These are phyloP conservation scores for Dendroctonus ponderosae DNA, from an alignment of 1,140 invertebrate species.

Conservation along the genomic window DNA sequence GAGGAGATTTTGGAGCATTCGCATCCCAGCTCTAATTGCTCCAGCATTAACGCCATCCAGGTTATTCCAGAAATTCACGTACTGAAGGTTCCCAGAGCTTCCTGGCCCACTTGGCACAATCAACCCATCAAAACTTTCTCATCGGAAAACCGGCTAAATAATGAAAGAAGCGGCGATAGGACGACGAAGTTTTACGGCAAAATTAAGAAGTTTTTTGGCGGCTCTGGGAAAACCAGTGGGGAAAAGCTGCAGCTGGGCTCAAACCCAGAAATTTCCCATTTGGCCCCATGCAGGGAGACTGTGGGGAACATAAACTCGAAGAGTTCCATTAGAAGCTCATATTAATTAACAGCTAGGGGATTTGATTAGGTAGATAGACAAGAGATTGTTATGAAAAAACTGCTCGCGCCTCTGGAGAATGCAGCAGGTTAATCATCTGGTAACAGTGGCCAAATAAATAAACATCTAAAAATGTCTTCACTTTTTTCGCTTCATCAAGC, in stretches of 20 bases:
- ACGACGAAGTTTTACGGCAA: slow-evolving; percentile 26
- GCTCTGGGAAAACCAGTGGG: background rate
- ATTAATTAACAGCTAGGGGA: background rate
- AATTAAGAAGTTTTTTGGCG: slow-evolving; percentile 32
- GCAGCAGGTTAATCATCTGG: no score
- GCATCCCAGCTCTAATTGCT: background rate
- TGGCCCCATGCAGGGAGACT: background rate
- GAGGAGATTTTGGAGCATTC: slow-evolving; percentile 51
- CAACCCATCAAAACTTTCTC: slow-evolving; percentile 16
- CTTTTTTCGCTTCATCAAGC: no score
- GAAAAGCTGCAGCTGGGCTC: slow-evolving; percentile 1
- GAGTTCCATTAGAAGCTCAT: slow-evolving; percentile 7
- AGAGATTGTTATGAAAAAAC: no score
- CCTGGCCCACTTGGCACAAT: slow-evolving; percentile 48
- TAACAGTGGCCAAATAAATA: no score
- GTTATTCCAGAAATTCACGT: slow-evolving; percentile 13
- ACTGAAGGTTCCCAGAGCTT: slow-evolving; percentile 22
- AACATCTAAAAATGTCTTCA: no score
- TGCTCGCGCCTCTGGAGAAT: no score
- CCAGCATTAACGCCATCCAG: slow-evolving; percentile 1
- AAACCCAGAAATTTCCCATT: slow-evolving; percentile 21
- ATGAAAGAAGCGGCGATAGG: slow-evolving; percentile 5
- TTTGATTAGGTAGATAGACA: no score
- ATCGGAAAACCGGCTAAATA: slow-evolving; percentile 36
- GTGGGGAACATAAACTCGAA: slow-evolving; percentile 47